These are phyloP conservation scores for Aplocera efformata DNA, from an alignment of 2,888 invertebrate genomes.

Conservation along the genomic window DNA sequence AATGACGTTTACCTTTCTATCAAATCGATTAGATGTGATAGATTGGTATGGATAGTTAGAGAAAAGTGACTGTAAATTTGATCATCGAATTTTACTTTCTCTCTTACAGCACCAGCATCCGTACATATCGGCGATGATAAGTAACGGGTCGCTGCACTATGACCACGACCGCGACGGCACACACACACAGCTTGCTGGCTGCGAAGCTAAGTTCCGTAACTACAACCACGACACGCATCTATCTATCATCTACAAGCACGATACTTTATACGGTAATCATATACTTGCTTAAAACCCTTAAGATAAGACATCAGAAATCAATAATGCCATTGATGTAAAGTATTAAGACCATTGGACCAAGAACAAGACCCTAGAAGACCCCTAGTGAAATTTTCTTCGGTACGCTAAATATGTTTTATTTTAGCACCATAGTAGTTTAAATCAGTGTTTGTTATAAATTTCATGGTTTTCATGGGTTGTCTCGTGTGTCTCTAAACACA, in stretches of 20 bases:
- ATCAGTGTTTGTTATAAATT: too few relatives aligned
- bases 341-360: not conserved
- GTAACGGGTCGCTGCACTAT: conserved; percentile 96
- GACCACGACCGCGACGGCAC: conserved; percentile 99
- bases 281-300: not conserved
- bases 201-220: conserved; percentile 97
- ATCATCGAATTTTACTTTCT: conserved; percentile 17
- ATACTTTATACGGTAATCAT: conserved; percentile 88
- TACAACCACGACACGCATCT: conserved; percentile 93
- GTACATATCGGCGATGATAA: conserved; percentile 98
- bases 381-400: not conserved
- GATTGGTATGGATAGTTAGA: too few relatives aligned
- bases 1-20: too few relatives aligned
- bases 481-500: too few relatives aligned
- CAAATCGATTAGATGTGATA: too few relatives aligned
- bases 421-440: too few relatives aligned
- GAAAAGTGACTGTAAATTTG: too few relatives aligned
- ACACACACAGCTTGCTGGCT: conserved; percentile 97
- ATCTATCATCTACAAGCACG: conserved; percentile 94
- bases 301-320: not conserved
- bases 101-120: conserved; percentile 95
- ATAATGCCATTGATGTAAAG: not conserved
- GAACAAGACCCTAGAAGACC: conserved; percentile 1
- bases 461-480: too few relatives aligned
- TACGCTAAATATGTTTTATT: too few relatives aligned